Percentiles rank a stretch among this genome's conserved stretches.
Evolutionary conservation across 1,140 invertebrate species (phyloP).

Genomic region (Heliconius hewitsoni): DNA sequence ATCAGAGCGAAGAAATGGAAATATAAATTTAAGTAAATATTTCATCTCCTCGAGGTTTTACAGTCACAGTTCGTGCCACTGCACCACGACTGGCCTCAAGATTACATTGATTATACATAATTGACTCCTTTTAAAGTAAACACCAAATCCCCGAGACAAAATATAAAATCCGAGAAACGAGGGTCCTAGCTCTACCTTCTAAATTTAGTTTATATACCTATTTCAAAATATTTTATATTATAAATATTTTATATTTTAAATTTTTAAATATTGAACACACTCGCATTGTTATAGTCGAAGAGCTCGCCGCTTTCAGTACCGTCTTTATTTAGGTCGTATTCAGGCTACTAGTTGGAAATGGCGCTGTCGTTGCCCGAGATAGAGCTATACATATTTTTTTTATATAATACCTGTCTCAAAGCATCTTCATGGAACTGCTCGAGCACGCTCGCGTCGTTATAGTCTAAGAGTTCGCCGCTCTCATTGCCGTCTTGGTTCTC

Average conservation of each 20-base stretch:
- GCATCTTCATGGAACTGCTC: slow-evolving; percentile 90
- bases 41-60: too few species aligned
- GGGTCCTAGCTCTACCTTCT: too few species aligned
- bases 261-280: slow-evolving; percentile 52
- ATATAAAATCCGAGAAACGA: too few species aligned
- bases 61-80: too few species aligned
- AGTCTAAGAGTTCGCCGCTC: slow-evolving; percentile 74
- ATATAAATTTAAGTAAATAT: too few species aligned
- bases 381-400: too few species aligned
- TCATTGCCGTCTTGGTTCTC: slow-evolving; percentile 63
- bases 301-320: slow-evolving; percentile 73
- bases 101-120: too few species aligned
- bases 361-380: neutral
- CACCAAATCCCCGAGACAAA: too few species aligned
- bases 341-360: slow-evolving; percentile 50
- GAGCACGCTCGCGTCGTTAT: slow-evolving; percentile 82
- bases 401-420: slow-evolving; percentile 82
- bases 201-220: slow-evolving; percentile 73
- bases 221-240: slow-evolving; percentile 82
- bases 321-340: slow-evolving; percentile 38
- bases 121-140: too few species aligned
- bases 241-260: too few species aligned
- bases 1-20: too few species aligned
- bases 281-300: slow-evolving; percentile 80
- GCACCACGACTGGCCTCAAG: too few species aligned